Evolutionary conservation across 2,797 vertebrate genomes (phyloP).

Genomic region (Cuniculus paca): DNA sequence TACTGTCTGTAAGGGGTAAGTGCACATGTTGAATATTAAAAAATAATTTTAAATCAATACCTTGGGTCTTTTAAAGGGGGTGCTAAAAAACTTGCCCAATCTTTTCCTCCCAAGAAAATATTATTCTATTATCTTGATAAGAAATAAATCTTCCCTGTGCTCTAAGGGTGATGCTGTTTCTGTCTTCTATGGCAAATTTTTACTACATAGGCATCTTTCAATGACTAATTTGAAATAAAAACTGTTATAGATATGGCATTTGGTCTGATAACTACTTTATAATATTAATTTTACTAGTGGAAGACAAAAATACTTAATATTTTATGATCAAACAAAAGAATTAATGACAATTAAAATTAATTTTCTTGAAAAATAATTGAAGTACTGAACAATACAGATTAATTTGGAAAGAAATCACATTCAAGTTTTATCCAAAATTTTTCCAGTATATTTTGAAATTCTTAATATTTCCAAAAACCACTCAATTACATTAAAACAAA

Average conservation of each 20-base stretch:
- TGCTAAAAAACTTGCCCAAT: neutral
- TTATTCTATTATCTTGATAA: neutral
- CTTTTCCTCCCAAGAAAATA: neutral
- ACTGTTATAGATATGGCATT: neutral
- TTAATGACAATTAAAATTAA: neutral
- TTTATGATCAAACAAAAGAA: conserved; percentile 7
- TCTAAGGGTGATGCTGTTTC: neutral
- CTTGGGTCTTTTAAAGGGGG: neutral
- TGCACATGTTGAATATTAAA: neutral
- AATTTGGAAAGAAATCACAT: neutral
- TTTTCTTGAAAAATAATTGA: neutral
- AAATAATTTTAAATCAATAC: neutral
- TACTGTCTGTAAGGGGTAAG: neutral
- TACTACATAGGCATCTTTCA: neutral
- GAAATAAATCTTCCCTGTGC: neutral
- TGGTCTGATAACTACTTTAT: neutral
- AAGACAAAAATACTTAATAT: neutral
- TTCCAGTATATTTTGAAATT: neutral
- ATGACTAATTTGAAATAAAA: neutral
- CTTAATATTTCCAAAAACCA: neutral
- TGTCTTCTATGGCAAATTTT: neutral
- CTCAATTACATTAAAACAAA: neutral
- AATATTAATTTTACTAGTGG: neutral
- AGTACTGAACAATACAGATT: neutral
- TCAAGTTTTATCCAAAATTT: neutral